Evolutionary conservation across 1,140 invertebrate species (phyloP), one percentile per base, ranked within the genome.

Genomic region (Muscidifurax raptorellus): DNA sequence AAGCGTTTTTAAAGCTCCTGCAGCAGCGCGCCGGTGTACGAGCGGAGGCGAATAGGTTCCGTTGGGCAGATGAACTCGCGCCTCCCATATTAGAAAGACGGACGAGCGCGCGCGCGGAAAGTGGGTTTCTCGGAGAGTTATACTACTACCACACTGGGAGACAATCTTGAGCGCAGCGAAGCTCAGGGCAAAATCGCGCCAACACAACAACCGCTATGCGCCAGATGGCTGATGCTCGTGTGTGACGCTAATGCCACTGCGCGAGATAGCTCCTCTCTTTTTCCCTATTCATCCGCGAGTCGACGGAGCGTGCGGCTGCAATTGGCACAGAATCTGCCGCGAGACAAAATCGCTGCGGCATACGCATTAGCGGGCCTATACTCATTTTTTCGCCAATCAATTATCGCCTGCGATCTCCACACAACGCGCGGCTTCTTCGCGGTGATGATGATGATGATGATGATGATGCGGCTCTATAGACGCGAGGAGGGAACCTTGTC

Each of bases 81-180:
- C 66, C 66, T 69, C 66, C 72, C n/a, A 5, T 18, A 71, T 82
- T 82, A 71, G 28, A 30, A 22, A 28, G 27, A 15, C n/a, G 27
- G 40, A 6, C 44, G 27, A 36, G 28, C 0, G 15, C 12, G 13
- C 4, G 12, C 1, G 44, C 5, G 28, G 67, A 76, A 83, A 83
- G 81, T 83, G 81, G 81, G 81, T 77, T 83, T 83, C 81, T 77
- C 59, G 81, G 59, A 32, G 52, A 82, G 25, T 30, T 27, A 30
- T 27, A 27, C 66, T 30, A 69, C 66, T 27, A 30, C 66, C 28
- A 36, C 71, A 30, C 13, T 47, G 47, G 44, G 44, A 77, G 75
- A 77, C 47, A 59, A 77, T 52, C 75, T 36, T 25, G 1, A 52
- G n/a, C 27, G n/a, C 22, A 12, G 74, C 52, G 1, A 1, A 13